Base-by-base conservation (phyloP, 2,113 vertebrate genomes). In the Eudyptes chrysolophus region DNA sequence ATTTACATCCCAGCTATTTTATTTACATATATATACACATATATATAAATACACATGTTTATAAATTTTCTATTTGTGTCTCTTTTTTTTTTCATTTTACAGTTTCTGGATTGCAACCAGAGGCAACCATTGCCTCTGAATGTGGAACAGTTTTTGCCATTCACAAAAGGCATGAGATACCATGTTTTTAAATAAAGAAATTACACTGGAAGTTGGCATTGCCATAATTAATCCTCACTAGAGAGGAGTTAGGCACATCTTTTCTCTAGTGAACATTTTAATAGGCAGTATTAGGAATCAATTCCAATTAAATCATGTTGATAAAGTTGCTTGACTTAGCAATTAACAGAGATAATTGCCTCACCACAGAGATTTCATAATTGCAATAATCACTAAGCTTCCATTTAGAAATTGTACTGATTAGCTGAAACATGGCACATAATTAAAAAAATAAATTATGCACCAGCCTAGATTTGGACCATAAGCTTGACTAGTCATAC, bases 231-330 rank as follows among this genome's bases (percentile, higher is more conserved):
- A 83, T 87, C 95, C 70, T 87, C 87, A 72, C 61, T 55, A 79
- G 80, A 93, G 64, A 62, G 40, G 89, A 95, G 48, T 54, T 70
- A 92, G 69, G 71, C 51, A 14, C 65, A 46, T 90, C 81, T 92
- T 94, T 80, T 77, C 92, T 96, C 84, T 48, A 89, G 84, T 62
- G 77, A 95, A 68, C n/a, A 85, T 85, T 96, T 95, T 95, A 98
- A 98, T 91, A 96, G 68, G 84, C 78, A 93, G 89, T 95, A 95
- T 97, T 93, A 97, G 81, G 61, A 98, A 96, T 60, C 29, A 27
- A 96, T 96, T 98, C 46, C 83, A 94, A 97, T 97, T 97, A 97
- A 98, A 97, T 94, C 70, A 78, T 96, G 91, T 97, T 97, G 96
- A 96, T 94, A 96, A 97, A 97, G 87, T 79, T 95, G 93, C 90